A percentile compares a stretch with the other conserved stretches of the same genome.
Evolutionary conservation across 2,797 vertebrate genomes (phyloP).

Genomic region (Coregonus ussuriensis): DNA sequence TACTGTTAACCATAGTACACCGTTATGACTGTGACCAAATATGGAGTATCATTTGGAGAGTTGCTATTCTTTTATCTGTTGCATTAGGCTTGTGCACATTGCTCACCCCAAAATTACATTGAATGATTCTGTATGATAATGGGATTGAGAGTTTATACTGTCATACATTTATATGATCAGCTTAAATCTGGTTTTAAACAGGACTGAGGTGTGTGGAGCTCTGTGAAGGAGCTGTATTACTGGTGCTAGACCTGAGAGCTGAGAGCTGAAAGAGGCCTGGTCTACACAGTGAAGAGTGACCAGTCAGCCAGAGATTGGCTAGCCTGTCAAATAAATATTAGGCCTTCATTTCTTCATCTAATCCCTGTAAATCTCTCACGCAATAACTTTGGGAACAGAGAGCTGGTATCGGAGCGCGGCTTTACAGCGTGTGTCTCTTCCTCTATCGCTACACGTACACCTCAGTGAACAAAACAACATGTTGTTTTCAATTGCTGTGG

Average conservation of each 20-base stretch:
- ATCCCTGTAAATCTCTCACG: constrained; percentile 65
- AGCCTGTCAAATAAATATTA: constrained; percentile 65
- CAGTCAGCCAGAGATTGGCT: constrained; percentile 56
- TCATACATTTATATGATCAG: constrained; percentile 12
- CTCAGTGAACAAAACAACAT: constrained; percentile 34
- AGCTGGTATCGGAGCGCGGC: constrained; percentile 32
- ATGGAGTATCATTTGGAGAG: constrained; percentile 34
- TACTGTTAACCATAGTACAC: constrained; percentile 17
- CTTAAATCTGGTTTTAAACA: constrained; percentile 47
- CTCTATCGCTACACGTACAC: constrained; percentile 40
- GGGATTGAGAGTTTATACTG: background rate
- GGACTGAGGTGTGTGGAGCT: constrained; percentile 31
- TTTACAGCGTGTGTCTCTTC: constrained; percentile 41
- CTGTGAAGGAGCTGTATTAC: constrained; percentile 16
- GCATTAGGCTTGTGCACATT: background rate
- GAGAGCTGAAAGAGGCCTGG: constrained; percentile 11
- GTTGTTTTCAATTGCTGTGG: constrained; percentile 25
- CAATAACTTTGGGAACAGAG: constrained; percentile 42
- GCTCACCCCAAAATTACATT: constrained; percentile 2
- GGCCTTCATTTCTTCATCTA: constrained; percentile 61
- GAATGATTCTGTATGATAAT: constrained; percentile 1
- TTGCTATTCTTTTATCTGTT: constrained; percentile 19
- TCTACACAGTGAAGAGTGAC: constrained; percentile 44
- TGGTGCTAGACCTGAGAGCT: background rate
- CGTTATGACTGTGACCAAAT: constrained; percentile 36